These are phyloP conservation scores for Odontothrips loti DNA, from an alignment of 2,888 invertebrate species.

Conservation along the genomic window DNA sequence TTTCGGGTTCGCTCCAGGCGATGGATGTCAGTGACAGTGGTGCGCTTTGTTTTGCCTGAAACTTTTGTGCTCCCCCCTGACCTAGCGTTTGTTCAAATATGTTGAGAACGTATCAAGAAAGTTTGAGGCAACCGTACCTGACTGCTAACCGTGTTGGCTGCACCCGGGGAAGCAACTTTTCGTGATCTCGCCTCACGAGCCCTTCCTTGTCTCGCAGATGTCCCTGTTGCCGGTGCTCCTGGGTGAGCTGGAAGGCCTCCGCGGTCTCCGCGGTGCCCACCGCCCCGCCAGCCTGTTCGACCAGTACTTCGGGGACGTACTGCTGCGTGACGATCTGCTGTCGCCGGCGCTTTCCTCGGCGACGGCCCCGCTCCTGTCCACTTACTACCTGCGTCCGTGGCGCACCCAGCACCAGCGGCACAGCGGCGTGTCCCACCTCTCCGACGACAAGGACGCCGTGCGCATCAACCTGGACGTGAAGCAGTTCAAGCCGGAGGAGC, in stretches of 20 bases:
- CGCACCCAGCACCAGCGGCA: conserved; percentile 36
- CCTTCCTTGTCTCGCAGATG: conserved; percentile 37
- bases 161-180: no score
- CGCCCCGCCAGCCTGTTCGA: conserved; percentile 38
- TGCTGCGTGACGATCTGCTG: conserved; percentile 35
- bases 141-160: no score
- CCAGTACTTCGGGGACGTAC: conserved; percentile 40
- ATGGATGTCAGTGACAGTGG: no score
- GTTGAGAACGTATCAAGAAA: no score
- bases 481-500: conserved; percentile 48
- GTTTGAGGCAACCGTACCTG: no score
- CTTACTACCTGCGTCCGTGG: conserved; percentile 40
- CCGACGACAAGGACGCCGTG: conserved; percentile 38
- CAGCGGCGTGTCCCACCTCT: conserved; percentile 39
- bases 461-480: conserved; percentile 47
- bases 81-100: no score
- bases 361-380: conserved; percentile 35
- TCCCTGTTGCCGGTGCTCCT: conserved; percentile 39
- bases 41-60: no score
- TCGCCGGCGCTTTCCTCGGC: conserved; percentile 30
- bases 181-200: background rate
- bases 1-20: no score
- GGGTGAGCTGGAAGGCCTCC: conserved; percentile 38
- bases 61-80: no score
- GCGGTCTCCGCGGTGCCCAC: background rate